Base-by-base conservation (phyloP, 2,888 invertebrate species). In the Lottia scabra region DNA sequence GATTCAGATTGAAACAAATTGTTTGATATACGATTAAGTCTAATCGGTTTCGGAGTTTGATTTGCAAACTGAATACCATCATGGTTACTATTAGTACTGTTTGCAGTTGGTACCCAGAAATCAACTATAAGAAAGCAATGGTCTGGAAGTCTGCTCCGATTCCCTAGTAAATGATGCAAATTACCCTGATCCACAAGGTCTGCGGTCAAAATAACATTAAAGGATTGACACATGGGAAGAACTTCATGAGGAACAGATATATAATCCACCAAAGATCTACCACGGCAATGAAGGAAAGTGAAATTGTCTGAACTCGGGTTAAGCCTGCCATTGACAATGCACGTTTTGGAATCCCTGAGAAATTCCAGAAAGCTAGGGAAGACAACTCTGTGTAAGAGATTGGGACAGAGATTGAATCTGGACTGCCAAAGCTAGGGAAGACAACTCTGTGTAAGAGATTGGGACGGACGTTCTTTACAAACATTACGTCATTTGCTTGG, bases 141-240 rank as follows among this genome's bases (percentile, higher is more conserved):
- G 38, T 64, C 64, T 64, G 64, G 64, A 27, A 64, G 27, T 64
- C 26, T 64, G 26, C 64, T 64, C 23, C 13, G 6, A 30, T n/a
- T 23, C 16, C 64, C 64, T 38, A 64, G 38, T 38, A 15, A 38
- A 38, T 64, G 27, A 64, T 64, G 64, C 26, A 64, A 38, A 30
- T 26, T 64, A 26, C 16, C 16, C 30, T 8, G 16, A 64, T 64
- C 30, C 16, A 64, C 38, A 30, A 64, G 10, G 16, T n/a, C 16
- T 64, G 16, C 10, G 12, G 30, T 30, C 23, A 19, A 16, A 19
- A 38, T 8, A 30, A 64, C 38, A 27, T 27, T 64, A 13, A 64
- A 64, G 16, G 27, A 27, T 64, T 27, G 16, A 64, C 30, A 64
- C 16, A 19, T 64, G 8, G 26, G 16, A 8, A 64, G 16, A 16